phyloP scores from a whole-genome alignment of 2,888 invertebrate species.

The Stenurella melanura region DNA sequence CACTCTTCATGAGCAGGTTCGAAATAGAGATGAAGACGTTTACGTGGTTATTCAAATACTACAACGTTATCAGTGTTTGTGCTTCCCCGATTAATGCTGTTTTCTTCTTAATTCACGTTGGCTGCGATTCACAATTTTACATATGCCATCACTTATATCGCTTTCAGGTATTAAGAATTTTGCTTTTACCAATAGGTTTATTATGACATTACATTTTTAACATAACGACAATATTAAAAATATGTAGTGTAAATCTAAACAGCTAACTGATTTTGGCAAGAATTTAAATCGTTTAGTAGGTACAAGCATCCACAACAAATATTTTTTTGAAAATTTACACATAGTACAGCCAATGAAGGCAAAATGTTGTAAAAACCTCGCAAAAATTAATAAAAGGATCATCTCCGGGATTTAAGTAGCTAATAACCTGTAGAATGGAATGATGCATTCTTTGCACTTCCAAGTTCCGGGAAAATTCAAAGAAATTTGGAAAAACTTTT shows the following conservation, averaged over 20 bases:
- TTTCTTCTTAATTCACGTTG: conserved; percentile 31
- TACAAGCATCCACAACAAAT: neutral
- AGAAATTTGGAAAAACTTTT: too few relatives aligned
- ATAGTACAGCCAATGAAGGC: too few relatives aligned
- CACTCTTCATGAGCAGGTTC: too few relatives aligned
- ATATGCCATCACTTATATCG: neutral
- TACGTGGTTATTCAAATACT: too few relatives aligned
- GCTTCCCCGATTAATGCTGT: conserved; percentile 39
- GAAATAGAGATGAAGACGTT: too few relatives aligned
- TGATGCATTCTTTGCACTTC: too few relatives aligned
- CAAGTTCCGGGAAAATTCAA: too few relatives aligned
- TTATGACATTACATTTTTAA: neutral
- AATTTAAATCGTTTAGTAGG: too few relatives aligned
- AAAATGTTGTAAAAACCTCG: too few relatives aligned
- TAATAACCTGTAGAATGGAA: too few relatives aligned
- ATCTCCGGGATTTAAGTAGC: too few relatives aligned
- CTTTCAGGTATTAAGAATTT: neutral
- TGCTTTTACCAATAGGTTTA: conserved; percentile 5
- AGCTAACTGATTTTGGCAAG: neutral
- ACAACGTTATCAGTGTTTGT: conserved; percentile 38
- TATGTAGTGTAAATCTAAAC: neutral
- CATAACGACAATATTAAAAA: neutral
- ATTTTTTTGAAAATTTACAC: neutral
- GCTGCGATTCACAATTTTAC: neutral
- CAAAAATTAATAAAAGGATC: too few relatives aligned